Base-by-base conservation (phyloP, 2,888 invertebrate genomes). In the Dryobotodes eremita region DNA sequence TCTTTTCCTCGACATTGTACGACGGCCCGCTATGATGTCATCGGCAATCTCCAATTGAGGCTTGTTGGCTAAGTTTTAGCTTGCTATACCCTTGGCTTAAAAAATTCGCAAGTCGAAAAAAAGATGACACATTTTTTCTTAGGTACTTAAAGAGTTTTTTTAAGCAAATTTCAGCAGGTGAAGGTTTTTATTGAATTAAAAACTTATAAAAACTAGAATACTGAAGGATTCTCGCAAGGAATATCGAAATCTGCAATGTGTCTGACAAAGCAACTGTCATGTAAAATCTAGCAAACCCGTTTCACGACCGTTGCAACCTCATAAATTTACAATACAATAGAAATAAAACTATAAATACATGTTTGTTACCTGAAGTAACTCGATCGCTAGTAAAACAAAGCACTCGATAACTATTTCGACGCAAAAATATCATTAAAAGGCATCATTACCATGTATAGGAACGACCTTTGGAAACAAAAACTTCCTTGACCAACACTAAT, bases 401-500 rank as follows among this genome's bases (percentile, higher is more conserved):
- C 90, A 91, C 89, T 89, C 89, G 88, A 91, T 88, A 91, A 89
- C 91, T 90, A 92, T 92, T 94, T 90, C 88, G 86, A 92, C 83
- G 90, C 91, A 91, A 93, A 94, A 93, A 93, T 93, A 94, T 91
- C 88, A 84, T 87, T 86, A 86, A 84, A 89, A 90, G 87, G 89
- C 88, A 90, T 91, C 92, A 92, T 94, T 94, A 94, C 95, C 94
- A 94, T 94, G 92, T 94, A 93, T 86, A 91, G 94, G 92, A 90
- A 90, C 95, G 95, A 96, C 96, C 96, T 97, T 95, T 94, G 89
- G 89, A 90, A 93, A 94, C 92, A 93, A 91, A 92, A 92, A 94
- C 92, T 95, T 94, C 93, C 92, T 93, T 90, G 90, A 92, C 90
- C 89, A 89, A 90, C 88, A 89, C 88, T 86, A 88, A 88, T 90